These are phyloP conservation scores for Apamea epomidion DNA, from an alignment of 2,888 invertebrate species.

Conservation along the genomic window DNA sequence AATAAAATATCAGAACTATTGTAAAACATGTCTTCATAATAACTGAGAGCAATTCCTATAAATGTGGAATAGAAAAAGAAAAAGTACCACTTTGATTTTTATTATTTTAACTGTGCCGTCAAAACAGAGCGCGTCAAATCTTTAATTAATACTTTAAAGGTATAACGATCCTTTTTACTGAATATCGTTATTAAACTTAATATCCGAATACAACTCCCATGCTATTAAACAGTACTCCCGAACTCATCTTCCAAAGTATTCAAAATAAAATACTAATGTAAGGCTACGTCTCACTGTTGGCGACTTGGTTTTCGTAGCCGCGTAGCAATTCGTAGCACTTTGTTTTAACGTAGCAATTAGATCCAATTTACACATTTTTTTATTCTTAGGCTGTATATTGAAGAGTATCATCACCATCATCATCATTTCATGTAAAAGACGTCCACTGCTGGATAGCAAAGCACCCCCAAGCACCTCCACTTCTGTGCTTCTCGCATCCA, in stretches of 20 bases:
- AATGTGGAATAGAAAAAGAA: constrained; percentile 51
- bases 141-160: constrained; percentile 83
- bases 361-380: background rate
- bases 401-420: background rate
- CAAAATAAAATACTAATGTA: constrained; percentile 79
- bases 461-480: too few species aligned
- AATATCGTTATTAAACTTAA: constrained; percentile 74
- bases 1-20: constrained; percentile 30
- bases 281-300: constrained; percentile 55
- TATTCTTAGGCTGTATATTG: background rate
- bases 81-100: constrained; percentile 58
- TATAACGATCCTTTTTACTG: constrained; percentile 74
- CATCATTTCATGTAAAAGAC: too few species aligned
- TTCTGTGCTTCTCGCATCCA: too few species aligned
- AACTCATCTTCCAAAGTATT: constrained; percentile 75
- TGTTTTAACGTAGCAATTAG: background rate
- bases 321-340: constrained; percentile 15
- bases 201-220: constrained; percentile 69
- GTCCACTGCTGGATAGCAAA: too few species aligned
- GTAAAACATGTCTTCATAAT: constrained; percentile 40
- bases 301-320: constrained; percentile 21
- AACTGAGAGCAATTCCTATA: constrained; percentile 32
- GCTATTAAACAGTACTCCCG: constrained; percentile 76
- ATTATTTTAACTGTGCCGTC: constrained; percentile 67
- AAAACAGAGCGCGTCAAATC: constrained; percentile 82